A percentile compares a stretch with the other conserved stretches of the same genome.
Conservation (phyloP, 2,797 vertebrate species). For the Cichlasoma orientale region DNA sequence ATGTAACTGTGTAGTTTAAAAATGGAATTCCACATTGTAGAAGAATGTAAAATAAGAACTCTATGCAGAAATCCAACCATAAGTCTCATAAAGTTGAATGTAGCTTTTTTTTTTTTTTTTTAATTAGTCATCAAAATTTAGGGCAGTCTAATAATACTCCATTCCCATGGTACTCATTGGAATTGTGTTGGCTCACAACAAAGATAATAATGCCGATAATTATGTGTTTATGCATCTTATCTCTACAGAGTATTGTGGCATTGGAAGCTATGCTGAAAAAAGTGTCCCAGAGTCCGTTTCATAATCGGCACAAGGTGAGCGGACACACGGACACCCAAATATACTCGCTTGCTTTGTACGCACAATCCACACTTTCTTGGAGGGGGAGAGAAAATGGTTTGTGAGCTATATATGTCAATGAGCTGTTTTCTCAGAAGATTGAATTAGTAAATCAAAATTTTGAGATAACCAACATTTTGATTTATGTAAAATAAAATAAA, state of each 20-base stretch:
- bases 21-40: background rate
- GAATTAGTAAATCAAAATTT: background rate
- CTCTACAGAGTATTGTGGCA: constrained; percentile 40
- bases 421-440: background rate
- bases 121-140: background rate
- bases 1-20: rapidly evolving
- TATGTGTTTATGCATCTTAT: background rate
- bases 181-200: background rate
- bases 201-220: background rate
- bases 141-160: background rate
- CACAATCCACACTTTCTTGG: background rate
- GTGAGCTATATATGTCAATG: too few species aligned
- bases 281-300: constrained; percentile 47
- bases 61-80: background rate
- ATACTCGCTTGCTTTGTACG: background rate
- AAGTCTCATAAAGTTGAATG: background rate
- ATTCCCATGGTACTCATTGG: background rate
- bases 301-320: constrained; percentile 41
- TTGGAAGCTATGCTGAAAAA: constrained; percentile 60
- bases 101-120: background rate
- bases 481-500: too few species aligned
- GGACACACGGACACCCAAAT: background rate
- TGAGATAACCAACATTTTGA: background rate
- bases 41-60: background rate
- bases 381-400: background rate